A percentile compares a stretch with the other conserved stretches of the same genome.
phyloP scores from a whole-genome alignment of 1,140 invertebrate genomes.

The Aleiodes sp. region DNA sequence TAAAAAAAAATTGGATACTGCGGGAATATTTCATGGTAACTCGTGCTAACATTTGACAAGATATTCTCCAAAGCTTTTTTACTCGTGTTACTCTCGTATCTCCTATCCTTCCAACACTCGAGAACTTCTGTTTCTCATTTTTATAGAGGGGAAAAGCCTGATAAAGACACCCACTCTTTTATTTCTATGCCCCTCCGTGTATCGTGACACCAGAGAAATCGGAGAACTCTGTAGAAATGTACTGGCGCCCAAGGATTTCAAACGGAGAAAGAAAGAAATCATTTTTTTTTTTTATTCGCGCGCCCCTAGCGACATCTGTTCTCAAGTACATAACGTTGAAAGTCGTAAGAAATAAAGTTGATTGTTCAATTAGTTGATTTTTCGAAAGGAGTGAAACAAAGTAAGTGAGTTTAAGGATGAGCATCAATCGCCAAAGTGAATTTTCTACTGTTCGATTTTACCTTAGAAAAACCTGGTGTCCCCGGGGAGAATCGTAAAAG shows the following conservation, averaged over 20 bases:
- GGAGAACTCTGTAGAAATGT: slow-evolving; percentile 3
- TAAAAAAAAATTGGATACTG: slow-evolving; percentile 28
- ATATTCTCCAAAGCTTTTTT: not conserved
- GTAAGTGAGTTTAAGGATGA: too few relatives aligned
- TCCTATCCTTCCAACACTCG: not conserved
- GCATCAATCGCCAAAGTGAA: not conserved
- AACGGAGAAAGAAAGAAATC: not conserved
- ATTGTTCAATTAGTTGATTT: slow-evolving; percentile 7
- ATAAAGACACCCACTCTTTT: slow-evolving; percentile 12
- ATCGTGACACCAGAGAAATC: slow-evolving; percentile 7
- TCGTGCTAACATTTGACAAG: slow-evolving; percentile 17
- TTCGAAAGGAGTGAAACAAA: too few relatives aligned
- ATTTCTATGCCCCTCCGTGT: not conserved
- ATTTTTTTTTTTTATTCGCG: not conserved
- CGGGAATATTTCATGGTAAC: slow-evolving; percentile 27
- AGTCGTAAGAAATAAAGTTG: not conserved
- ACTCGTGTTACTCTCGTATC: not conserved
- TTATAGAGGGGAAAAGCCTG: not conserved
- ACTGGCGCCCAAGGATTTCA: not conserved
- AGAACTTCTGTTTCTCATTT: not conserved
- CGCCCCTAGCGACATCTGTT: not conserved
- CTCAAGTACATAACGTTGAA: not conserved
- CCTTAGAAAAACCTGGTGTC: not conserved
- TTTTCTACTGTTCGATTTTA: not conserved
- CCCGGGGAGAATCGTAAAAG: not conserved